Evolutionary conservation across 2,113 vertebrate species (phyloP).

Genomic region (Cryptomyrus ogoouensis): DNA sequence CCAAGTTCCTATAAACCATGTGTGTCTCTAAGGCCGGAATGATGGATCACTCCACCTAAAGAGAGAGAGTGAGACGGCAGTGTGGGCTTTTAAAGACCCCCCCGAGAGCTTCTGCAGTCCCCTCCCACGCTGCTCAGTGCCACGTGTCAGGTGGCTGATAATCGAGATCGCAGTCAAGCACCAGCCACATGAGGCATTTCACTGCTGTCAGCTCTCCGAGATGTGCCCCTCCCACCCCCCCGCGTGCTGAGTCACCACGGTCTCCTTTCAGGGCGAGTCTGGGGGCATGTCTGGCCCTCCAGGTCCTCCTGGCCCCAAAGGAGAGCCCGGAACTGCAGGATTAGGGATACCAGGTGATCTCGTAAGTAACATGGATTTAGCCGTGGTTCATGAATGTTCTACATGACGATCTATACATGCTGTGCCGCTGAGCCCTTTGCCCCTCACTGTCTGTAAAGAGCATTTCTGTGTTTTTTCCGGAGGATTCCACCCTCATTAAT

Average conservation of each 20-base stretch:
- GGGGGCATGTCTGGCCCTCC: constrained; percentile 69
- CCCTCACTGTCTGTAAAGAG: neutral
- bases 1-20: neutral
- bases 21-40: neutral
- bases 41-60: neutral
- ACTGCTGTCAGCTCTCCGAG: neutral
- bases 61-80: neutral
- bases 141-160: neutral
- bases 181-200: neutral
- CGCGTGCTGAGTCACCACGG: neutral
- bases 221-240: neutral
- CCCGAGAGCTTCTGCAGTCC: neutral
- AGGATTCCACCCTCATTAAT: neutral
- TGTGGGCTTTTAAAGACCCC: neutral
- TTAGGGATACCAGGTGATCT: constrained; percentile 59
- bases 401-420: neutral
- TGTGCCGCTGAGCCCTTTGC: neutral
- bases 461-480: neutral
- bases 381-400: neutral
- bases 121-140: neutral
- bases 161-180: neutral
- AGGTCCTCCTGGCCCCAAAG: constrained; percentile 82
- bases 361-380: constrained; percentile 49
- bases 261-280: constrained; percentile 70
- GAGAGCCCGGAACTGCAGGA: constrained; percentile 76